These are phyloP conservation scores for Monochamus saltuarius DNA, from an alignment of 1,140 invertebrate species.

Conservation along the genomic window DNA sequence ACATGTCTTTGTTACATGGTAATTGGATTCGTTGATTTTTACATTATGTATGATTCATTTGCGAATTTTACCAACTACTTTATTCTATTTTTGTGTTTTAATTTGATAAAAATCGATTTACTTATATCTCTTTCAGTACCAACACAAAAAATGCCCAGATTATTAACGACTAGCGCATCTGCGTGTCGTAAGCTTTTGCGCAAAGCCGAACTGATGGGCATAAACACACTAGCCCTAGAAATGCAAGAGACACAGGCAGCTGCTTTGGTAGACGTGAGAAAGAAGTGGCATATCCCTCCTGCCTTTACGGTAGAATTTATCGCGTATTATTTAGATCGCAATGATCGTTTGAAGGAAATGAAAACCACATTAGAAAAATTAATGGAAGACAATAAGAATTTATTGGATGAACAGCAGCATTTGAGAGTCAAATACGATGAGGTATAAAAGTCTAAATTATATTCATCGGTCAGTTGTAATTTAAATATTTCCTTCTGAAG, in stretches of 20 bases:
- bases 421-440: conserved; percentile 75
- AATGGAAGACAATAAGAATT: conserved; percentile 70
- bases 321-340: conserved; percentile 88
- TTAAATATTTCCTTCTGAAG: conserved; percentile 46
- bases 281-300: conserved; percentile 92
- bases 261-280: conserved; percentile 78
- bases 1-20: too few relatives aligned
- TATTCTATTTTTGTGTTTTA: too few relatives aligned
- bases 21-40: too few relatives aligned
- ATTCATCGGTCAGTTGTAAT: neutral
- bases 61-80: too few relatives aligned
- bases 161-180: conserved; percentile 86
- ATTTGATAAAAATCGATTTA: too few relatives aligned
- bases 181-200: conserved; percentile 78
- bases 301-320: conserved; percentile 93
- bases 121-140: conserved; percentile 63
- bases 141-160: conserved; percentile 89
- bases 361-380: conserved; percentile 74
- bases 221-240: conserved; percentile 75
- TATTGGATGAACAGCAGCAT: conserved; percentile 71
- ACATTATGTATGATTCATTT: too few relatives aligned
- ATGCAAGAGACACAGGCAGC: conserved; percentile 78
- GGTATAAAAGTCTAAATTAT: neutral
- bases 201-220: conserved; percentile 90
- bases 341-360: conserved; percentile 74